phyloP scores from a whole-genome alignment of 2,113 vertebrate species.

The Neolamprologus brichardi region DNA sequence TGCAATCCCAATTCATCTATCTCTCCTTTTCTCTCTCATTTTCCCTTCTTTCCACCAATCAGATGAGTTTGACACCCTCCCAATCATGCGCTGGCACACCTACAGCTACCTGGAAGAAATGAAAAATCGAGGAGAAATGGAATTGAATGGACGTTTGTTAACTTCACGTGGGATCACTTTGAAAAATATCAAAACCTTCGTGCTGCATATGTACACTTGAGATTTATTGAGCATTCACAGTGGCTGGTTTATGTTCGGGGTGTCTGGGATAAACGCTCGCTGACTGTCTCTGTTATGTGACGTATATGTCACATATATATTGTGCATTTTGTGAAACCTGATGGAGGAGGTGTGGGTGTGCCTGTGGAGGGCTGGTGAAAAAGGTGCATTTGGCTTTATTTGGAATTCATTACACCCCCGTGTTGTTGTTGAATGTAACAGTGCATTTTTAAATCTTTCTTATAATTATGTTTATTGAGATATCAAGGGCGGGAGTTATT shows the following conservation, averaged over 20 bases:
- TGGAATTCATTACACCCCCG: neutral
- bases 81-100: conserved; percentile 13
- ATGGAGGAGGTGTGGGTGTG: neutral
- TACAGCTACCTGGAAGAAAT: conserved; percentile 40
- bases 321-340: neutral
- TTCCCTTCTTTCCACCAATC: conserved; percentile 47
- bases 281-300: neutral
- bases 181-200: neutral
- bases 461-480: neutral
- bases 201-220: neutral
- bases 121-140: neutral
- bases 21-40: neutral
- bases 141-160: conserved; percentile 14
- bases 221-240: neutral
- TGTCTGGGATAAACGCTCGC: neutral
- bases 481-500: neutral
- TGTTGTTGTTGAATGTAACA: neutral
- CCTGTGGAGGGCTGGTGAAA: neutral
- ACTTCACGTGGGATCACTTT: neutral
- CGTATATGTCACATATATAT: neutral
- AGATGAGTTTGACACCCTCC: neutral
- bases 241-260: neutral
- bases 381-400: neutral
- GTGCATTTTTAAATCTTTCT: neutral
- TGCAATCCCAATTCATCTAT: conserved; percentile 21